These are phyloP conservation scores for Byasa hedistus DNA, from an alignment of 2,888 invertebrate species.

Conservation along the genomic window DNA sequence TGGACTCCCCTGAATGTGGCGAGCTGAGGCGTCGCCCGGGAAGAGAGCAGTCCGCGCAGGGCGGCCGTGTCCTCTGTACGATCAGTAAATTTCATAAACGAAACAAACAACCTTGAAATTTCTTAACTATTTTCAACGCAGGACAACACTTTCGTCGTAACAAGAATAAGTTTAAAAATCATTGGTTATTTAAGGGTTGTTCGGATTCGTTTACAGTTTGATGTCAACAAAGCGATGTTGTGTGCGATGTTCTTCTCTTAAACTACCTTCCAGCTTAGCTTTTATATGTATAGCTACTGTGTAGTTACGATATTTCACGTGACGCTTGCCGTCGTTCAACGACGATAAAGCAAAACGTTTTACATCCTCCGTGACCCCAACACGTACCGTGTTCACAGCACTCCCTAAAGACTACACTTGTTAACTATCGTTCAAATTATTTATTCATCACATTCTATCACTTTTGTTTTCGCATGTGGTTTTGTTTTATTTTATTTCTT, in stretches of 20 bases:
- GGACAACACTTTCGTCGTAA: neutral
- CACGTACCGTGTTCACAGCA: conserved; percentile 20
- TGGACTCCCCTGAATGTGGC: conserved; percentile 97
- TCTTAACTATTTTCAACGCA: neutral
- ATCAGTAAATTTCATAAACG: conserved; percentile 45
- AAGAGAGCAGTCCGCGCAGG: conserved; percentile 71
- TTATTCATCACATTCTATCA: conserved; percentile 10
- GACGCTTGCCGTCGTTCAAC: conserved; percentile 51
- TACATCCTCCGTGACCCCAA: conserved; percentile 19
- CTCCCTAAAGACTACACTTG: neutral
- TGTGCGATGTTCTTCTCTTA: conserved; percentile 58
- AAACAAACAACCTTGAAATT: conserved; percentile 59
- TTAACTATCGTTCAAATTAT: neutral
- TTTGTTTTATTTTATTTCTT: conserved; percentile 45
- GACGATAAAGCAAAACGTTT: conserved; percentile 34
- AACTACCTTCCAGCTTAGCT: conserved; percentile 65
- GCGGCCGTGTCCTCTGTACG: conserved; percentile 84
- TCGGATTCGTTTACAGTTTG: conserved; percentile 58
- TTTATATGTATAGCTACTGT: conserved; percentile 58
- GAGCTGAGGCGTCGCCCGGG: conserved; percentile 86
- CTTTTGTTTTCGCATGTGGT: conserved; percentile 47
- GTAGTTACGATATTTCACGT: conserved; percentile 42
- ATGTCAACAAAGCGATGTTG: conserved; percentile 51
- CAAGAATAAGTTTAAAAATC: neutral
- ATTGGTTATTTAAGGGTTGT: conserved; percentile 43